A percentile compares a stretch with the other conserved stretches of the same genome.
These are phyloP conservation scores for human DNA, from an alignment of 2,113 vertebrate species.

Conservation along the genomic window GRCh38 chr14:98934001-98934500, in stretches of 20 bases:
- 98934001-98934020: background rate
- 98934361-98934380: background rate
- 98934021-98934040: accelerated
- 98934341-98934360: background rate
- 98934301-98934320: background rate
- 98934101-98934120: background rate
- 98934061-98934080: background rate
- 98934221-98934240: background rate
- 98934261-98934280: background rate
- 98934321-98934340: background rate
- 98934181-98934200: background rate
- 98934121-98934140: background rate
- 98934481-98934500: background rate
- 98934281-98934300: background rate
- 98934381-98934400: accelerated
- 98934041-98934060: background rate
- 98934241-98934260: background rate
- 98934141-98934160: background rate
- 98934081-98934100: background rate
- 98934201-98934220: background rate
- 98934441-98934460: accelerated
- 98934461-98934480: background rate
- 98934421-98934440: background rate
- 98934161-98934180: background rate
- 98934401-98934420: accelerated